Percentiles rank a stretch among this genome's conserved stretches.
Conservation (phyloP, 2,797 vertebrate species). For the Taeniopygia guttata region DNA sequence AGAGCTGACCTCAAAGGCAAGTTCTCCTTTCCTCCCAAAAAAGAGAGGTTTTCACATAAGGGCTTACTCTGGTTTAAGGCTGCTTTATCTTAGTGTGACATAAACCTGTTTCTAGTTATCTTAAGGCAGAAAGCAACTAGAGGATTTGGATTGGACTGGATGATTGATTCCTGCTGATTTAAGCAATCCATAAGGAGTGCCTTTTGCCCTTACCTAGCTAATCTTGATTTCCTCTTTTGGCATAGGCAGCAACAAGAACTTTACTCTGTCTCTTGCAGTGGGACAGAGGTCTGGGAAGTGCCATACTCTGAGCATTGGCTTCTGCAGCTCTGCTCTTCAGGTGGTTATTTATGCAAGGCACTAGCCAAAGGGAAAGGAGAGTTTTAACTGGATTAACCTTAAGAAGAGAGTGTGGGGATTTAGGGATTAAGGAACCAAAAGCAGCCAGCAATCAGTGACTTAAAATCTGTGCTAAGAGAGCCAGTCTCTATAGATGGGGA, state of each 20-base stretch:
- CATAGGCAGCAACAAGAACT: neutral
- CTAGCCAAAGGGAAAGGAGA: conserved; percentile 26
- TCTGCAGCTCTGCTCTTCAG: conserved; percentile 6
- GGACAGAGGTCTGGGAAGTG: neutral
- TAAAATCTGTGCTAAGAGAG: neutral
- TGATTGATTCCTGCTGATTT: conserved; percentile 51
- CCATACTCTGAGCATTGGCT: neutral
- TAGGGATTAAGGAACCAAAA: conserved; percentile 63
- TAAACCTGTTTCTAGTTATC: conserved; percentile 61
- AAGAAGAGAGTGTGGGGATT: conserved; percentile 59
- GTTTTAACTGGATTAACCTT: conserved; percentile 71
- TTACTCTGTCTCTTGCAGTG: neutral
- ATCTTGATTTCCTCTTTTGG: conserved; percentile 22
- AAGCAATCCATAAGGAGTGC: neutral
- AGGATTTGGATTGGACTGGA: conserved; percentile 35
- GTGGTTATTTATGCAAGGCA: conserved; percentile 30
- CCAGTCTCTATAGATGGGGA: neutral
- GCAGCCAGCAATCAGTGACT: conserved; percentile 39
- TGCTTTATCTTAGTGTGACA: conserved; percentile 35
- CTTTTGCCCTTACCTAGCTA: conserved; percentile 20
- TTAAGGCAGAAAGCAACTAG: conserved; percentile 25
- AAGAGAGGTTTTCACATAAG: neutral
- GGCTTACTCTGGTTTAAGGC: conserved; percentile 32
- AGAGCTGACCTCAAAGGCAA: conserved; percentile 34
- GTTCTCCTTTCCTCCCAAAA: neutral